Percentiles rank a stretch among this genome's conserved stretches.
Evolutionary conservation across 2,797 vertebrate species (phyloP).

Genomic region (Erethizon dorsatum): DNA sequence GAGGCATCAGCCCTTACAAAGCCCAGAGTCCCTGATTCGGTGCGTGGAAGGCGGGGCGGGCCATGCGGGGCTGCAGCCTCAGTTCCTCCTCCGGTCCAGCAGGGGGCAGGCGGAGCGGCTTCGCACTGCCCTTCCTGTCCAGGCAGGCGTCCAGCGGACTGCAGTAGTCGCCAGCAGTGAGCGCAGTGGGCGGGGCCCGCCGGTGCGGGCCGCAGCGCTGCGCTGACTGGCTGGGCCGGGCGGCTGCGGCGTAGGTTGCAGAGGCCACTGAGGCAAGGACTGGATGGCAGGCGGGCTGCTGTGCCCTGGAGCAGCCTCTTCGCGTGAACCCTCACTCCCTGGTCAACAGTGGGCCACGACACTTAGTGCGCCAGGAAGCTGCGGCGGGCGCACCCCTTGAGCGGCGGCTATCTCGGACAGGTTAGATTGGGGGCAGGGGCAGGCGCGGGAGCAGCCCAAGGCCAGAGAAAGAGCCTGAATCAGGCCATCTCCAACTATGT

Average conservation of each 20-base stretch:
- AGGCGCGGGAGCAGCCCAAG: conserved; percentile 6
- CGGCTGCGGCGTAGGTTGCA: not conserved
- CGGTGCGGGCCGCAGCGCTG: not conserved
- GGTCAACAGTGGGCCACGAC: not conserved
- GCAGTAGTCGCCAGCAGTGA: not conserved
- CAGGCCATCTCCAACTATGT: conserved; percentile 64
- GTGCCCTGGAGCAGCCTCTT: not conserved
- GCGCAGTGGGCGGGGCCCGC: conserved; percentile 73
- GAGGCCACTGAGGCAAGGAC: not conserved
- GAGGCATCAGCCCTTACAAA: not conserved
- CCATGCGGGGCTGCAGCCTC: not conserved
- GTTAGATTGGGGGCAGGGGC: conserved; percentile 78
- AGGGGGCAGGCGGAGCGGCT: conserved; percentile 78
- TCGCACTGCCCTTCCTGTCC: not conserved
- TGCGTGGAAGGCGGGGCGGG: not conserved
- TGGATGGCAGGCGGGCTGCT: not conserved
- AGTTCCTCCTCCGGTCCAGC: conserved; percentile 80
- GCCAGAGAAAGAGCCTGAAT: not conserved
- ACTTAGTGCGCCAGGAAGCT: not conserved
- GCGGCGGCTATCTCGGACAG: conserved; percentile 30
- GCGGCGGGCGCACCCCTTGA: conserved; percentile 40
- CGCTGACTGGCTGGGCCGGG: conserved; percentile 25
- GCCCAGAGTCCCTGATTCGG: not conserved
- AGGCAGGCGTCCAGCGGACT: not conserved
- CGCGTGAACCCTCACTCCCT: not conserved